These are phyloP conservation scores for Scolanthus callimorphus DNA, from an alignment of 92 coral and sea anemone genomes.

Conservation along the genomic window DNA sequence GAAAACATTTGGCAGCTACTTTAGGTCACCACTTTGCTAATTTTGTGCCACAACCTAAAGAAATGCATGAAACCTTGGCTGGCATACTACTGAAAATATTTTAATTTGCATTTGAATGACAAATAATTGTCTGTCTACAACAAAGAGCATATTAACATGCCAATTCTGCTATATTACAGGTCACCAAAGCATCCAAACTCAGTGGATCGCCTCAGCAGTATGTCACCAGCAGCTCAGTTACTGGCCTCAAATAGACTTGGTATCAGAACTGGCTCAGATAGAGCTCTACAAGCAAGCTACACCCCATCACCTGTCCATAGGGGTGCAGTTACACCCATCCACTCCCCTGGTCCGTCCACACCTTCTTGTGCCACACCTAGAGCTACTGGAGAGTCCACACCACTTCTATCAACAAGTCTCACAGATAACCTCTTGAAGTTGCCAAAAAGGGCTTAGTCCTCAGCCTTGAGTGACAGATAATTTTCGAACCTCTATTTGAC, in stretches of 20 bases:
- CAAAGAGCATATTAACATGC: too few species aligned
- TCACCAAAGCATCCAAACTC: slow-evolving; percentile 63
- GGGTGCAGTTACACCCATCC: slow-evolving; percentile 45
- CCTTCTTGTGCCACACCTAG: slow-evolving; percentile 69
- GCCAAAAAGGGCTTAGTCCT: slow-evolving; percentile 55
- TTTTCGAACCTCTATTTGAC: too few species aligned
- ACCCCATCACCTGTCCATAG: slow-evolving; percentile 72
- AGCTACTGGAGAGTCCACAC: slow-evolving; percentile 35
- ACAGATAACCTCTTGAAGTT: slow-evolving; percentile 84
- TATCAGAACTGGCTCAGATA: slow-evolving; percentile 89
- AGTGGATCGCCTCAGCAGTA: slow-evolving; percentile 68
- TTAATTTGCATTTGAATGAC: too few species aligned
- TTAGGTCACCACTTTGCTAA: too few species aligned
- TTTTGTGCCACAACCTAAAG: too few species aligned
- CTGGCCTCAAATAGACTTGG: slow-evolving; percentile 90
- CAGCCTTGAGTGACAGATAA: too few species aligned
- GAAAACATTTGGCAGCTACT: too few species aligned
- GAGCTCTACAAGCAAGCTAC: slow-evolving; percentile 82
- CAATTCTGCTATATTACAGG: slow-evolving; percentile 30
- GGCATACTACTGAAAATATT: too few species aligned
- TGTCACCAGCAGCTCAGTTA: slow-evolving; percentile 95
- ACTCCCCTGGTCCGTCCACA: slow-evolving; percentile 41
- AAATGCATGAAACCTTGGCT: too few species aligned
- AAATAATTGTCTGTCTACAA: too few species aligned
- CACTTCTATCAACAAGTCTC: slow-evolving; percentile 49